Evolutionary conservation across 2,888 invertebrate genomes (phyloP).

Genomic region (Drosophila pseudotalamancana): DNA sequence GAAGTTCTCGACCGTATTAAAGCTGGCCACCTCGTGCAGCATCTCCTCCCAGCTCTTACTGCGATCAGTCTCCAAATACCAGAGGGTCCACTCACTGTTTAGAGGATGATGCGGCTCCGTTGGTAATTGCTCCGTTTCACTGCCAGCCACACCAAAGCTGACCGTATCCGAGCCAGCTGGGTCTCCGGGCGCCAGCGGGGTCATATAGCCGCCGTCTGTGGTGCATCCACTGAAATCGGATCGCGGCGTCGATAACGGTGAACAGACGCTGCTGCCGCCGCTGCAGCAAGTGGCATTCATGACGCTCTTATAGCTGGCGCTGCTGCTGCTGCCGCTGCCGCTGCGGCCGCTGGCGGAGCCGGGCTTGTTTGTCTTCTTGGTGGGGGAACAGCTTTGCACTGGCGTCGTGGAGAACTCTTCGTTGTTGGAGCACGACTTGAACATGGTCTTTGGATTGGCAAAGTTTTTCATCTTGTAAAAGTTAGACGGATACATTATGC

Average conservation of each 20-base stretch:
- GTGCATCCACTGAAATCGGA: constrained; percentile 19
- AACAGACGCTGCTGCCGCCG: constrained; percentile 17
- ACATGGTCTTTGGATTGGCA: constrained; percentile 63
- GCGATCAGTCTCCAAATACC: constrained; percentile 97
- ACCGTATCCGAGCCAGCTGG: neutral
- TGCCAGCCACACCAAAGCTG: neutral
- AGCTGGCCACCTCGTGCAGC: constrained; percentile 94
- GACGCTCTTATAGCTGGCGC: constrained; percentile 28
- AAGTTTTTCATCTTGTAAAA: constrained; percentile 61
- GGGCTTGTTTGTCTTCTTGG: neutral
- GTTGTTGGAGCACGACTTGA: constrained; percentile 51
- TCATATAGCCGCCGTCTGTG: constrained; percentile 10
- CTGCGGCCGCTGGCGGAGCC: constrained; percentile 11
- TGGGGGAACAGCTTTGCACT: constrained; percentile 10
- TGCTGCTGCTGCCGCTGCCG: constrained; percentile 21
- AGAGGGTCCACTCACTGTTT: constrained; percentile 97
- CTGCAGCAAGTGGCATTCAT: constrained; percentile 11
- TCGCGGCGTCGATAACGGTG: constrained; percentile 21
- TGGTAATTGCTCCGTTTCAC: constrained; percentile 82
- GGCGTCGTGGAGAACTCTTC: constrained; percentile 48
- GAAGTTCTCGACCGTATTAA: constrained; percentile 98
- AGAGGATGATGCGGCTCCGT: constrained; percentile 92
- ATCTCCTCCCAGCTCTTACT: constrained; percentile 94
- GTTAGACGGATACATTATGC: constrained; percentile 47
- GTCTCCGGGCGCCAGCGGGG: neutral